phyloP scores from a whole-genome alignment of 2,888 invertebrate species.

The Stegophylla sp. region DNA sequence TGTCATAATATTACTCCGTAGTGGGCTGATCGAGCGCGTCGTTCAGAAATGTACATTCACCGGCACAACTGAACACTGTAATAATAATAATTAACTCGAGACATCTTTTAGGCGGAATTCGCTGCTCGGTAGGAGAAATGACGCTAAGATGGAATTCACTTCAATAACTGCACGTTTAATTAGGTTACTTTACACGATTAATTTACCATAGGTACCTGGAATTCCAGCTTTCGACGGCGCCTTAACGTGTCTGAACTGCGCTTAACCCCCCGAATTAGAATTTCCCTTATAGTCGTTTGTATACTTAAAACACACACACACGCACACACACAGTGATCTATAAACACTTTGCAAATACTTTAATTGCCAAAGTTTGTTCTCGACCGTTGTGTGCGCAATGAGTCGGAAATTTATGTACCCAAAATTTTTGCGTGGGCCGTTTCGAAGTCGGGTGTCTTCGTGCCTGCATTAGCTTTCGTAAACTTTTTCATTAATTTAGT shows the following conservation, averaged over 20 bases:
- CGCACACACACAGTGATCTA: constrained; percentile 32
- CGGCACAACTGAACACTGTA: too few species aligned
- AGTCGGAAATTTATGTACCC: constrained; percentile 23
- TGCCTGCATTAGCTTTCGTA: too few species aligned
- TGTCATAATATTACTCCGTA: too few species aligned
- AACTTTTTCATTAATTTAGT: too few species aligned
- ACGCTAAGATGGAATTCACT: constrained; percentile 6
- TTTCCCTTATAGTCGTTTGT: neutral
- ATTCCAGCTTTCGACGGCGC: constrained; percentile 22
- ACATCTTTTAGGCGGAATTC: too few species aligned
- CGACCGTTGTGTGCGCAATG: neutral
- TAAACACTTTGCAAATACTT: constrained; percentile 46
- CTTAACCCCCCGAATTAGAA: constrained; percentile 25
- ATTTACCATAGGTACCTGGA: constrained; percentile 27
- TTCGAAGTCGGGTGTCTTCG: neutral
- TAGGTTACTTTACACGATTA: constrained; percentile 26
- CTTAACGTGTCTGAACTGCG: neutral
- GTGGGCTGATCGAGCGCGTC: too few species aligned
- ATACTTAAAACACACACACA: neutral
- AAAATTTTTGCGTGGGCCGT: neutral
- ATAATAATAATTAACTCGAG: too few species aligned
- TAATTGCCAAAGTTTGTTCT: constrained; percentile 49
- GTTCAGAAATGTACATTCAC: too few species aligned
- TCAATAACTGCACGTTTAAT: constrained; percentile 14
- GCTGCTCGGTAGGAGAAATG: neutral